Evolutionary conservation across 2,888 invertebrate species (phyloP), one percentile per base, ranked within the genome.

Genomic region (Tortrix viridana): DNA sequence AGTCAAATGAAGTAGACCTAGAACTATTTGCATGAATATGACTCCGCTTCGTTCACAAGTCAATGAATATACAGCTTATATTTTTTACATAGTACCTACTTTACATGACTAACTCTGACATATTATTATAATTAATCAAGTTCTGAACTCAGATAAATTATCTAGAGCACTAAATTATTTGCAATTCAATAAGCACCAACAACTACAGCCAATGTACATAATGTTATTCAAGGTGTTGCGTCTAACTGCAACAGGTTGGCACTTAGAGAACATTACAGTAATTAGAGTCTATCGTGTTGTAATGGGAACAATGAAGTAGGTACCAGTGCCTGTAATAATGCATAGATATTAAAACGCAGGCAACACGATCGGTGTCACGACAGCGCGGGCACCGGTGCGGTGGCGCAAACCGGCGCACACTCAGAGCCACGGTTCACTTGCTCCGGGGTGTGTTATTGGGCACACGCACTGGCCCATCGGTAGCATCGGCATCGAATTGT

Each of bases 221-320:
- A 54, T 49, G 48, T 55, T 60, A 74, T 73, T 74, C 69, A 77
- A 76, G 72, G 68, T 70, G 70, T 84, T 75, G 82, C 84, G 78
- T 84, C 82, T 78, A 69, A 75, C 70, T 76, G 76, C 75, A 78
- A 74, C 73, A 62, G 65, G 67, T 69, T 72, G 63, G 75, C 72
- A 77, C 72, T 78, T 76, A 77, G 69, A 76, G 71, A 74, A 79
- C 74, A 84, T 84, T 81, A 82, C 77, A 77, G 79, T 79, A 87
- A 89, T 88, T 87, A 88, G 86, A 86, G 80, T 82, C 85, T 84
- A 82, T 87, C 81, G 79, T 85, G 84, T 84, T 79, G 86, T 84
- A 88, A 88, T 85, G 79, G 80, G 80, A 85, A 89, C 84, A 88
- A 84, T 85, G 82, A 80, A 85, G 80, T 77, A 79, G 84, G 80